These are phyloP conservation scores for Platycercus adscitus DNA, from an alignment of 2,113 vertebrate species.

Conservation along the genomic window DNA sequence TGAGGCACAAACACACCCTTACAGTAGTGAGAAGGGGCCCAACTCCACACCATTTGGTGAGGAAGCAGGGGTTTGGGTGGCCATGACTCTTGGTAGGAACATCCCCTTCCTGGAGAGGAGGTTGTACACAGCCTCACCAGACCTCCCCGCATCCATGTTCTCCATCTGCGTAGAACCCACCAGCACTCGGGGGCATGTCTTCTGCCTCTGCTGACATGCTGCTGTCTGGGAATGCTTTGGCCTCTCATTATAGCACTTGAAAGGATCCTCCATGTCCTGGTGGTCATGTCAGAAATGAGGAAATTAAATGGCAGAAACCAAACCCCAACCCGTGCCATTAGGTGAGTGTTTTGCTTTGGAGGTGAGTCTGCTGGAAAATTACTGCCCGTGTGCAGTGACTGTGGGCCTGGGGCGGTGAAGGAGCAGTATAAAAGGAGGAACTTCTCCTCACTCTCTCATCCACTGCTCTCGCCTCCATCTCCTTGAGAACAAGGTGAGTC, in stretches of 20 bases:
- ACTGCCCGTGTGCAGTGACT: background rate
- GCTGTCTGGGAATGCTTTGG: background rate
- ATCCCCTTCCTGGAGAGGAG: too few relatives aligned
- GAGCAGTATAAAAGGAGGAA: background rate
- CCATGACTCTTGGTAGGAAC: too few relatives aligned
- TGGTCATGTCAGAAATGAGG: background rate
- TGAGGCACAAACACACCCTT: background rate
- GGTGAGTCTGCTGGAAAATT: background rate
- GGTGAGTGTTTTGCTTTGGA: background rate
- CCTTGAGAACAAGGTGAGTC: background rate
- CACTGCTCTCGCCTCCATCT: background rate
- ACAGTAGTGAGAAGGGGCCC: background rate
- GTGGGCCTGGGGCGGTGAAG: background rate
- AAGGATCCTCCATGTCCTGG: background rate
- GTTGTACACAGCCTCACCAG: background rate
- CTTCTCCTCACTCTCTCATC: background rate
- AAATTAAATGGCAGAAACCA: background rate
- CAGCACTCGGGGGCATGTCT: background rate
- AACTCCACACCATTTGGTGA: background rate
- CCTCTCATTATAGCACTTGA: background rate
- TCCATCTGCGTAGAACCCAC: background rate
- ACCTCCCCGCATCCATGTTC: background rate
- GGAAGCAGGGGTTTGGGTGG: background rate
- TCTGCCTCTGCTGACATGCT: background rate
- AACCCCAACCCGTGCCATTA: background rate